Base-by-base conservation (phyloP, 2,888 invertebrate genomes). In the Chrysolina haemoptera region DNA sequence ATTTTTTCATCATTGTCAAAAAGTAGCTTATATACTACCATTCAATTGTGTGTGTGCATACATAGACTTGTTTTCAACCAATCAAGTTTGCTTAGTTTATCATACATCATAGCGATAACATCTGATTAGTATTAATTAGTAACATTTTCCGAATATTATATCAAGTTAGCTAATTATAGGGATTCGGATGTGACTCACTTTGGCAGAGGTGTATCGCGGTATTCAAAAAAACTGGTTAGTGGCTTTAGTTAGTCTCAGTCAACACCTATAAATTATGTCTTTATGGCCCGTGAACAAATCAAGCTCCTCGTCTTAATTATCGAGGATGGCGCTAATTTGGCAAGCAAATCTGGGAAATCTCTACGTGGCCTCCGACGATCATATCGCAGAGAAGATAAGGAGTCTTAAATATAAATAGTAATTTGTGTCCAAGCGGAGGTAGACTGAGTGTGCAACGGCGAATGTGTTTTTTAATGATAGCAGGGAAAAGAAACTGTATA, bases 251-350 rank as follows among this genome's bases (percentile, higher is more conserved):
- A n/a, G 55, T 73, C 46, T 73, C 63, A 65, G 55, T 46, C 46
- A 59, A 55, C 72, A 20, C 68, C 68, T 35, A 48, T 73, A 73
- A 68, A 73, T 73, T 59, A 68, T 41, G 46, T 64, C 64, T 64
- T 73, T 73, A 41, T 68, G 53, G 35, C 46, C 63, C 63, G 63
- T 63, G 43, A 65, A 27, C n/a, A 46, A 64, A 50, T 66, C 66
- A 50, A 50, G 66, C 66, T 59, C 6, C 18, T 65, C 53, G 70
- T 16, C 62, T 66, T 63, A 70, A 68, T 69, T 76, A 74, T 74
- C 73, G 62, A 65, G 50, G 62, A 59, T 72, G 73, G 74, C 66
- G 74, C 70, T 70, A 70, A 74, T 77, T 76, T 77, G 77, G 77
- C 77, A 76, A 74, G 70, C 62, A 66, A 68, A 71, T 70, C 75